Conservation (phyloP, 2,113 vertebrate species). For the Notothenia rossii region DNA sequence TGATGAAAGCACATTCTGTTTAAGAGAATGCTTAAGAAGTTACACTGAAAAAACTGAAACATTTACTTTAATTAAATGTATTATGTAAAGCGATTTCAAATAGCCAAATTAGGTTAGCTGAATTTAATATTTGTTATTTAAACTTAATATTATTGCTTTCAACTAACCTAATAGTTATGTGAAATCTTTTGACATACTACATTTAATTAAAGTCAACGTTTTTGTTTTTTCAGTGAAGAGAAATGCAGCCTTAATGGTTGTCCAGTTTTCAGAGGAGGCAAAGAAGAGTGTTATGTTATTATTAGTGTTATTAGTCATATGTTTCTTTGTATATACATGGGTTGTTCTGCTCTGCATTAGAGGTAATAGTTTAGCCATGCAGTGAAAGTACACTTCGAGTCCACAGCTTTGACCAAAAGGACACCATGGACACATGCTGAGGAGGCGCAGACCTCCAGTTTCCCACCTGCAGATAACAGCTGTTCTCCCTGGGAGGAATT, state of each 20-base stretch:
- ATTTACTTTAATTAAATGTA: too few species aligned
- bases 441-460: conserved; percentile 18
- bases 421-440: conserved; percentile 15
- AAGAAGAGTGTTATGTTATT: neutral
- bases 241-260: neutral
- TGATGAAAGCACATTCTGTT: neutral
- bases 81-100: too few species aligned
- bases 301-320: neutral
- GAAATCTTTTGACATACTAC: too few species aligned
- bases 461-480: conserved; percentile 50
- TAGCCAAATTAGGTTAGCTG: too few species aligned
- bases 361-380: neutral
- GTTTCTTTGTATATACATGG: neutral
- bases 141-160: too few species aligned
- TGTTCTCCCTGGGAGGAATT: conserved; percentile 46
- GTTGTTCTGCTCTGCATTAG: neutral
- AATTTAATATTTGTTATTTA: too few species aligned
- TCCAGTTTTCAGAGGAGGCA: neutral
- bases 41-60: neutral
- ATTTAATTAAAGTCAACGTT: too few species aligned
- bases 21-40: neutral
- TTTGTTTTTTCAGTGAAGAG: neutral
- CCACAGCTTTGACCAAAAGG: conserved; percentile 34
- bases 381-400: conserved; percentile 10
- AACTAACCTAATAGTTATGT: too few species aligned